These are phyloP conservation scores for Ecdyonurus torrentis DNA, from an alignment of 2,888 invertebrate species.

Conservation along the genomic window DNA sequence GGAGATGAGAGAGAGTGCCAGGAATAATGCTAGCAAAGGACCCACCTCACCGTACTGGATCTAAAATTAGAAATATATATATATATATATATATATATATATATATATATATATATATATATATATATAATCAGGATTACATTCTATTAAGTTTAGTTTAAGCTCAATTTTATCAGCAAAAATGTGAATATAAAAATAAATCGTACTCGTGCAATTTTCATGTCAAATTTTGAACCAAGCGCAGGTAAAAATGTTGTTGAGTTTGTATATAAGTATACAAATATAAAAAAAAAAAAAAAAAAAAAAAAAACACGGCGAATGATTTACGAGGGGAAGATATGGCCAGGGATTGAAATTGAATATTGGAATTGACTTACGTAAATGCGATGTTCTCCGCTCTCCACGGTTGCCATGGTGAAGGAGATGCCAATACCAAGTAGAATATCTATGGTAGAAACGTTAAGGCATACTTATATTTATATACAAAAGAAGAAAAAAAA, in stretches of 20 bases:
- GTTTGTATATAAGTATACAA: too few species aligned
- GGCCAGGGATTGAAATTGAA: too few species aligned
- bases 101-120: not conserved
- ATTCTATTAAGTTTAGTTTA: not conserved
- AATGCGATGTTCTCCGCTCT: slow-evolving; percentile 6
- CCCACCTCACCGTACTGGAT: slow-evolving; percentile 28
- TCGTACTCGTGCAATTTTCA: too few species aligned
- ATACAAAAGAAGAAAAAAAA: too few species aligned
- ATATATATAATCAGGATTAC: not conserved
- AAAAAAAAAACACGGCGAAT: too few species aligned
- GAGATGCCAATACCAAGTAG: slow-evolving; percentile 29
- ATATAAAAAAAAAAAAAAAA: too few species aligned
- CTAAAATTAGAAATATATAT: slow-evolving; percentile 9
- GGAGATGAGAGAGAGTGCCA: slow-evolving; percentile 26
- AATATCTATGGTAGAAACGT: slow-evolving; percentile 22
- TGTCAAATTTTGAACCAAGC: too few species aligned
- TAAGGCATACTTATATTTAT: slow-evolving; percentile 10
- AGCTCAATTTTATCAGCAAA: not conserved
- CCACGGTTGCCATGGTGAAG: slow-evolving; percentile 20
- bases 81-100: not conserved
- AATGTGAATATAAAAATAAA: too few species aligned
- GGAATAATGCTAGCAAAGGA: slow-evolving; percentile 27
- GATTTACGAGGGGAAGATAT: too few species aligned
- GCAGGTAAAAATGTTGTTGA: too few species aligned
- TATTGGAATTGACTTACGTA: slow-evolving; percentile 5